Conservation (phyloP, 2,888 invertebrate genomes). For the Hydrotaea cyrtoneurina region DNA sequence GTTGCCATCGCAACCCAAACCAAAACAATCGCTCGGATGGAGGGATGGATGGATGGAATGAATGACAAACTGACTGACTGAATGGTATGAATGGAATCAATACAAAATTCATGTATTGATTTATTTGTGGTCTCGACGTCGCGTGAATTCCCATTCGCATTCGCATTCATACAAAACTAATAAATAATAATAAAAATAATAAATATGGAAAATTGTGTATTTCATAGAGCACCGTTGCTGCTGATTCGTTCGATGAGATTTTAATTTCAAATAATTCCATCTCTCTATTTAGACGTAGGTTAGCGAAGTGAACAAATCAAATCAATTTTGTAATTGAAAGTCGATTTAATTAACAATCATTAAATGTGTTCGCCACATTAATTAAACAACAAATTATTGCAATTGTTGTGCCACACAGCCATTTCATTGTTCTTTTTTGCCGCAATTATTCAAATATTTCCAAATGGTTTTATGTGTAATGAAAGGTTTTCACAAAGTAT, state of each 20-base stretch:
- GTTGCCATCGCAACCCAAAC: background rate
- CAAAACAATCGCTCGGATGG: background rate
- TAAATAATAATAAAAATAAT: too few relatives aligned
- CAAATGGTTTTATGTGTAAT: too few relatives aligned
- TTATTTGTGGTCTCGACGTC: background rate
- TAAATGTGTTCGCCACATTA: background rate
- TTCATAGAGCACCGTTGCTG: background rate
- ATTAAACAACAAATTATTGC: background rate
- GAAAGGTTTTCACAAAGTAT: too few relatives aligned
- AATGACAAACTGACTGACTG: background rate
- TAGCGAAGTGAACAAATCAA: background rate
- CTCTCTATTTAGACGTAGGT: background rate
- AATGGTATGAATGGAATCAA: slow-evolving; percentile 14
- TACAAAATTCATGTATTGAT: background rate
- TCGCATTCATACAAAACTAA: background rate
- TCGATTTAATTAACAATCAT: background rate
- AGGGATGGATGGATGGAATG: background rate
- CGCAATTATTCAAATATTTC: too few relatives aligned
- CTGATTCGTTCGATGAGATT: background rate
- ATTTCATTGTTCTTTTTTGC: too few relatives aligned
- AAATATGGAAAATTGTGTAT: background rate
- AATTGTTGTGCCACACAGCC: too few relatives aligned
- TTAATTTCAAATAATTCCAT: slow-evolving; percentile 5
- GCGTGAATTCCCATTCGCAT: background rate
- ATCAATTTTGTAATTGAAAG: background rate